phyloP scores from a whole-genome alignment of 2,888 invertebrate species.

The Scaeva pyrastri region DNA sequence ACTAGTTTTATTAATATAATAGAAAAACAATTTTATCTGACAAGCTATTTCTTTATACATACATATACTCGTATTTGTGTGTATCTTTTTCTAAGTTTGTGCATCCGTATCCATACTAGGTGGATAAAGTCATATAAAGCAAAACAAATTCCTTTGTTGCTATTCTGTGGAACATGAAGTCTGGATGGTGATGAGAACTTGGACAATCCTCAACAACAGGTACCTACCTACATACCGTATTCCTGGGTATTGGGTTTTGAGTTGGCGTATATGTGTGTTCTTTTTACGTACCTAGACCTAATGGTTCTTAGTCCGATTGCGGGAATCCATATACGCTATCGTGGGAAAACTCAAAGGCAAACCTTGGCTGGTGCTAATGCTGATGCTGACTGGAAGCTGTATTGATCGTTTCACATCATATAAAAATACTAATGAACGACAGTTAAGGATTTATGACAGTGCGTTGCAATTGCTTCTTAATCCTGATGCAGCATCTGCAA shows the following conservation, averaged over 20 bases:
- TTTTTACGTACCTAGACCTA: slow-evolving; percentile 22
- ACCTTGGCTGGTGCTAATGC: slow-evolving; percentile 8
- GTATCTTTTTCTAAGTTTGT: background rate
- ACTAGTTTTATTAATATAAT: slow-evolving; percentile 2
- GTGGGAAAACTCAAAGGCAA: slow-evolving; percentile 53
- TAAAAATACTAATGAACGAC: slow-evolving; percentile 73
- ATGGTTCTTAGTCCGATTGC: slow-evolving; percentile 41
- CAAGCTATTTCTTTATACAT: slow-evolving; percentile 22
- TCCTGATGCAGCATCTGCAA: slow-evolving; percentile 46
- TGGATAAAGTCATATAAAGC: slow-evolving; percentile 38
- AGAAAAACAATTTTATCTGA: slow-evolving; percentile 50
- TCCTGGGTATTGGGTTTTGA: background rate
- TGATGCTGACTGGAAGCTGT: background rate
- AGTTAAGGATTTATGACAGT: slow-evolving; percentile 70
- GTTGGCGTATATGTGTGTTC: no score
- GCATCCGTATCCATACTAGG: background rate
- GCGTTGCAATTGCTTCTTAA: slow-evolving; percentile 62
- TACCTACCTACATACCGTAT: slow-evolving; percentile 46
- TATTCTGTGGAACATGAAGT: background rate
- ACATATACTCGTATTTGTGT: no score
- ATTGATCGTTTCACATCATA: slow-evolving; percentile 65
- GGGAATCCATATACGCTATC: slow-evolving; percentile 57
- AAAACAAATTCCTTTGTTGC: slow-evolving; percentile 22
- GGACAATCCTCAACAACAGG: slow-evolving; percentile 35
- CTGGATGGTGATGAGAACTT: slow-evolving; percentile 12